Conservation (phyloP, 2,797 vertebrate species). For the Cirrhinus mrigala region DNA sequence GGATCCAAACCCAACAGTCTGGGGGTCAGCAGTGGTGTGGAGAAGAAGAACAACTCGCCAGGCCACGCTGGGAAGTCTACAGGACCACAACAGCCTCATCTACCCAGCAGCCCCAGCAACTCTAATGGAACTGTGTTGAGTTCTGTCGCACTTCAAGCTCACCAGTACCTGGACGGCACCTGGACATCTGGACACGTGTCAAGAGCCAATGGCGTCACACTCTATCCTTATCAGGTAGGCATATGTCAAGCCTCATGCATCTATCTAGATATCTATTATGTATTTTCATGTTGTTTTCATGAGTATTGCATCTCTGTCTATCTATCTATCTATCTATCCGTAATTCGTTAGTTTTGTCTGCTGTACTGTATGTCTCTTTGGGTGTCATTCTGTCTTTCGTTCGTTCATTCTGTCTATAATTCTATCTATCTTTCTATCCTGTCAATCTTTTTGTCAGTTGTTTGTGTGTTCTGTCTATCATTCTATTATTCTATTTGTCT, state of each 20-base stretch:
- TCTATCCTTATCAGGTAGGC: slow-evolving; percentile 94
- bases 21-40: slow-evolving; percentile 85
- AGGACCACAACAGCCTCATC: slow-evolving; percentile 69
- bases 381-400: too few species aligned
- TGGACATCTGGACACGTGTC: slow-evolving; percentile 81
- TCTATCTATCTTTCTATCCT: neutral
- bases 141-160: slow-evolving; percentile 86
- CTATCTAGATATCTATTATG: neutral
- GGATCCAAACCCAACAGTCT: slow-evolving; percentile 89
- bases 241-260: neutral
- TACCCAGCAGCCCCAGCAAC: slow-evolving; percentile 85
- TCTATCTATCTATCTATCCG: neutral
- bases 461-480: neutral
- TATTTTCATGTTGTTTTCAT: too few species aligned
- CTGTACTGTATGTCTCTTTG: too few species aligned
- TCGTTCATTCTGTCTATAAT: neutral
- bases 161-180: slow-evolving; percentile 84
- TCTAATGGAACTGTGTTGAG: slow-evolving; percentile 77
- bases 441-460: neutral
- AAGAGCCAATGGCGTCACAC: slow-evolving; percentile 89
- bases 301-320: neutral
- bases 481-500: neutral
- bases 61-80: slow-evolving; percentile 84
- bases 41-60: slow-evolving; percentile 87
- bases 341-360: too few species aligned